These are phyloP conservation scores for Salminus brasiliensis DNA, from an alignment of 2,113 vertebrate genomes.

Conservation along the genomic window DNA sequence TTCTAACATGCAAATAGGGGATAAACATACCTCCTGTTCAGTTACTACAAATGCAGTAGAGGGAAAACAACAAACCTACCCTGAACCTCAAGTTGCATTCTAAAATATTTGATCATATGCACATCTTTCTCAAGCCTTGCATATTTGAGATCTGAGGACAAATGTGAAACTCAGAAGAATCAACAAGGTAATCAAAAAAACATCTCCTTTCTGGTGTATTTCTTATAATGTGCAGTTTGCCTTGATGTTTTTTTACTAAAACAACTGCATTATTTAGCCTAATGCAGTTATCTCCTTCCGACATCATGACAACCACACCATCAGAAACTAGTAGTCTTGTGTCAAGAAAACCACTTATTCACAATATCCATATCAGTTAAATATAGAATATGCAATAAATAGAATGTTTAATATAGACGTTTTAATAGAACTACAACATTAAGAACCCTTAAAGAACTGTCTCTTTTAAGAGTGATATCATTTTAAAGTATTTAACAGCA, in stretches of 20 bases:
- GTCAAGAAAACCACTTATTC: not conserved
- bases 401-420: too few relatives aligned
- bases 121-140: not conserved
- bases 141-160: slow-evolving; percentile 16
- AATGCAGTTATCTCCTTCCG: slow-evolving; percentile 34
- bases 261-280: slow-evolving; percentile 16
- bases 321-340: slow-evolving; percentile 16
- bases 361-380: too few relatives aligned
- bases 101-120: slow-evolving; percentile 9
- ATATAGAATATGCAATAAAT: too few relatives aligned
- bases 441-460: not conserved
- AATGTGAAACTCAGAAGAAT: slow-evolving; percentile 19
- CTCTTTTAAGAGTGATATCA: not conserved
- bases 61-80: slow-evolving; percentile 36
- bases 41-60: slow-evolving; percentile 13
- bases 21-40: not conserved
- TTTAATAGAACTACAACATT: not conserved
- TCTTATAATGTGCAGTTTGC: not conserved
- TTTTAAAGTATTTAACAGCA: not conserved
- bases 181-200: slow-evolving; percentile 22
- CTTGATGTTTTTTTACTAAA: slow-evolving; percentile 30
- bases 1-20: not conserved
- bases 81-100: slow-evolving; percentile 7
- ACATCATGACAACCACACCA: slow-evolving; percentile 15
- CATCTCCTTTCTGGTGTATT: slow-evolving; percentile 13